These are phyloP conservation scores for Homarus gammarus DNA, from an alignment of 2,888 invertebrate genomes.

Conservation along the genomic window DNA sequence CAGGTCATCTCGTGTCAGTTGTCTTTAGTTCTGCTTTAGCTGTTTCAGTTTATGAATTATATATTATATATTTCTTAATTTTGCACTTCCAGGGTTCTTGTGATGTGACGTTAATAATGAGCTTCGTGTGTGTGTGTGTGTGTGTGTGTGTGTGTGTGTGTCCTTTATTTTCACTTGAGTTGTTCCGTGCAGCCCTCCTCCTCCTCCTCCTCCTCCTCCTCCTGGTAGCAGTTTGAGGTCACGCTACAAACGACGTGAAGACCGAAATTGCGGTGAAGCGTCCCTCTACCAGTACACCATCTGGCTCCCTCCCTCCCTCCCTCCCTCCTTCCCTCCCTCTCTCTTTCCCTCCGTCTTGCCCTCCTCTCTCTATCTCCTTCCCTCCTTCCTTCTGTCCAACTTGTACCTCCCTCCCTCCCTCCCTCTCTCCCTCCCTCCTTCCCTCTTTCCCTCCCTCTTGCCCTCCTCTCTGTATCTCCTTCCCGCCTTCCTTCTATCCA, in stretches of 20 bases:
- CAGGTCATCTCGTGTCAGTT: too few species aligned
- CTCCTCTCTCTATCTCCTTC: neutral
- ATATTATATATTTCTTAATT: too few species aligned
- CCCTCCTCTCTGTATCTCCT: neutral
- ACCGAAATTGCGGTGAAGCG: too few species aligned
- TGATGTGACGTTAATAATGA: too few species aligned
- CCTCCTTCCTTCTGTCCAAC: too few species aligned
- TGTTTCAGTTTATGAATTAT: too few species aligned
- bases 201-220: neutral
- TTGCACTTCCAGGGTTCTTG: too few species aligned
- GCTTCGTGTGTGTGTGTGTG: neutral
- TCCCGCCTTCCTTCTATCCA: too few species aligned
- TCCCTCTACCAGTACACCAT: neutral
- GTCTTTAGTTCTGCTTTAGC: too few species aligned
- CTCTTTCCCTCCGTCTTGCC: neutral
- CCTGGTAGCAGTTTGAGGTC: neutral
- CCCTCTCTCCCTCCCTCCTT: neutral
- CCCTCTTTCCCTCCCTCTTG: neutral
- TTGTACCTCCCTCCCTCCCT: neutral
- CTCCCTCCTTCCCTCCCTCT: neutral
- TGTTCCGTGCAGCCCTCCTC: neutral
- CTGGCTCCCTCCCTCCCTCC: neutral
- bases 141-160: conserved; percentile 6
- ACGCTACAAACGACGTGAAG: neutral
- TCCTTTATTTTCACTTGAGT: neutral